Conservation (phyloP, 2,888 invertebrate genomes). For the Hydriomena furcata region DNA sequence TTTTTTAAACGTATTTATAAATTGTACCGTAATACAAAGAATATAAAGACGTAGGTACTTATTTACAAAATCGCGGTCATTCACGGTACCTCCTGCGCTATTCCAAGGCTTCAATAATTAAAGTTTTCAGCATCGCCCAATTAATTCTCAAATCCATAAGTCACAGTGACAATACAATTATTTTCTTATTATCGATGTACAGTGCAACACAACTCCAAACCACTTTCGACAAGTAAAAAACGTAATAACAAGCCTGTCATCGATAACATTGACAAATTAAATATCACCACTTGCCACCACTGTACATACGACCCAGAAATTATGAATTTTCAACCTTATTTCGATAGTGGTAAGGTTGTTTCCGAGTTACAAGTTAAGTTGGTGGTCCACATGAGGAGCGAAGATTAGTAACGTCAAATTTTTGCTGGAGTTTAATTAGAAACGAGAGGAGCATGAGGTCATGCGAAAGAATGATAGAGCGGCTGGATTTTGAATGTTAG, state of each 20-base stretch:
- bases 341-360: constrained; percentile 28
- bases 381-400: constrained; percentile 45
- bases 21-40: too few species aligned
- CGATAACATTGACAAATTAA: constrained; percentile 80
- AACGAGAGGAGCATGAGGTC: constrained; percentile 69
- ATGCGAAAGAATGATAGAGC: constrained; percentile 74
- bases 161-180: constrained; percentile 33
- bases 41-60: too few species aligned
- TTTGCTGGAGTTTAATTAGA: constrained; percentile 75
- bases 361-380: constrained; percentile 37
- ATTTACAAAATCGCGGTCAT: too few species aligned
- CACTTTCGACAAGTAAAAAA: constrained; percentile 56
- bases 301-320: constrained; percentile 4
- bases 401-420: constrained; percentile 65
- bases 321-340: constrained; percentile 35
- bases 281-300: constrained; percentile 57
- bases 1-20: too few species aligned
- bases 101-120: constrained; percentile 8
- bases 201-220: constrained; percentile 20
- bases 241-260: constrained; percentile 73
- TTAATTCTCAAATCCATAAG: constrained; percentile 15
- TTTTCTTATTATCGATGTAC: constrained; percentile 24
- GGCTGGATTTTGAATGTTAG: constrained; percentile 41
- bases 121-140: constrained; percentile 10
- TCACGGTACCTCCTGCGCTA: too few species aligned